phyloP scores from a whole-genome alignment of 2,113 vertebrate species.

The Beaufortia kweichowensis region DNA sequence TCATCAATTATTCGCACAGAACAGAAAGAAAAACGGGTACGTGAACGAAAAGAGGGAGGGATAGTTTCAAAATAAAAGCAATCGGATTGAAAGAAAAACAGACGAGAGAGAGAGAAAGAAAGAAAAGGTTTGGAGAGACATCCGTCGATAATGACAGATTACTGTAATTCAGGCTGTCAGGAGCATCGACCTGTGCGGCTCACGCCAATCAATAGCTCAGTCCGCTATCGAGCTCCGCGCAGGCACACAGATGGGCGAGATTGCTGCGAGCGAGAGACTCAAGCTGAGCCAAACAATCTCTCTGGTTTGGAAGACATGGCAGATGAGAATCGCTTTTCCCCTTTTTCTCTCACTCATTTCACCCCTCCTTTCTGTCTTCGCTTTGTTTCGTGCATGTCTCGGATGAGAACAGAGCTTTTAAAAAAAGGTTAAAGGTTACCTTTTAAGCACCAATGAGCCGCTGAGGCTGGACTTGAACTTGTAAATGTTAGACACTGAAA shows the following conservation, averaged over 20 bases:
- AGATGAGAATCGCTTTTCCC: constrained; percentile 60
- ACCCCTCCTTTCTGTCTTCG: not conserved
- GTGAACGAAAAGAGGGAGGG: not conserved
- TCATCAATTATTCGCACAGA: constrained; percentile 44
- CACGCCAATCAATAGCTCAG: constrained; percentile 93
- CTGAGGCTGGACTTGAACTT: not conserved
- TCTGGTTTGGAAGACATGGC: constrained; percentile 57
- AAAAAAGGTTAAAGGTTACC: constrained; percentile 28
- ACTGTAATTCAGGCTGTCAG: constrained; percentile 99
- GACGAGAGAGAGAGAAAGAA: constrained; percentile 35
- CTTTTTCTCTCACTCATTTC: not conserved
- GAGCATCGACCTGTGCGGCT: constrained; percentile 92
- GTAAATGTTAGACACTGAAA: not conserved
- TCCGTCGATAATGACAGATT: constrained; percentile 99
- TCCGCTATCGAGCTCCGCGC: constrained; percentile 81
- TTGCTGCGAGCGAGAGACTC: constrained; percentile 73
- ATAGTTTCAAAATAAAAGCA: constrained; percentile 25
- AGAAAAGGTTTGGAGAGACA: constrained; percentile 66
- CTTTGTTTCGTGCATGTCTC: constrained; percentile 65
- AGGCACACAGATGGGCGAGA: constrained; percentile 76
- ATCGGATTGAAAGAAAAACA: constrained; percentile 32
- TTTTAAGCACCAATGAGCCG: not conserved
- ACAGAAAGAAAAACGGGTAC: constrained; percentile 25
- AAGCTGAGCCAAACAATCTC: constrained; percentile 78
- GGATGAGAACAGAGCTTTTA: constrained; percentile 42